Conservation (phyloP, 64 coral and sea anemone species). For the Catalaphyllia jardinei region DNA sequence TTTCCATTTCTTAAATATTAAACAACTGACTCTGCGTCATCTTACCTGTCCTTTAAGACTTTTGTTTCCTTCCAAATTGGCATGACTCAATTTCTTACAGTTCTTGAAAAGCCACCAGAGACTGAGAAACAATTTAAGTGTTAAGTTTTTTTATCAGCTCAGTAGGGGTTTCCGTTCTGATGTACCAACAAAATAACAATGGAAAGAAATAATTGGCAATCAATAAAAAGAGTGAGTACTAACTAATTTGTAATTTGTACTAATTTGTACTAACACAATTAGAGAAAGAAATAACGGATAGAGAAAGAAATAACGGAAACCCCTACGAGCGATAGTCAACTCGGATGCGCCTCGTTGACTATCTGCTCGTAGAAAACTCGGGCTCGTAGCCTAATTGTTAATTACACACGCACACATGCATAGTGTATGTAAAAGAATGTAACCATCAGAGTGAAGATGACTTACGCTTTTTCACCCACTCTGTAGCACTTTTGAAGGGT, state of each 20-base stretch:
- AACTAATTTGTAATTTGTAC: no score
- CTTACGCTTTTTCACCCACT: constrained; percentile 91
- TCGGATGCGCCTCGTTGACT: no score
- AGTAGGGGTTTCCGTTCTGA: neutral
- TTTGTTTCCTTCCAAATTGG: constrained; percentile 82
- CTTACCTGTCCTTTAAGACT: constrained; percentile 82
- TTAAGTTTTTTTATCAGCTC: neutral
- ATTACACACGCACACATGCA: neutral
- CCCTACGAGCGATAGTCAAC: no score
- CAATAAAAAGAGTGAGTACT: no score
- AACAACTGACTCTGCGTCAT: neutral
- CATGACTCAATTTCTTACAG: constrained; percentile 73
- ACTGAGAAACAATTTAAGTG: constrained; percentile 30
- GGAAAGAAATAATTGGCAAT: no score
- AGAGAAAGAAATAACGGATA: no score
- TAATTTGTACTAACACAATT: no score
- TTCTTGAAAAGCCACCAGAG: constrained; percentile 98
- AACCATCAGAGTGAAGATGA: neutral
- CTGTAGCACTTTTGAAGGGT: constrained; percentile 69
- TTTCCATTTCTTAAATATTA: no score
- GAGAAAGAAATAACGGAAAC: no score
- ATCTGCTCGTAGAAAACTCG: no score
- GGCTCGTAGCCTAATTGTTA: no score
- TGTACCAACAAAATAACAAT: neutral
- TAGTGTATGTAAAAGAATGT: neutral